Evolutionary conservation across 2,797 vertebrate species (phyloP), one percentile per base, ranked within the genome.

Genomic region (Cynopterus sphinx): DNA sequence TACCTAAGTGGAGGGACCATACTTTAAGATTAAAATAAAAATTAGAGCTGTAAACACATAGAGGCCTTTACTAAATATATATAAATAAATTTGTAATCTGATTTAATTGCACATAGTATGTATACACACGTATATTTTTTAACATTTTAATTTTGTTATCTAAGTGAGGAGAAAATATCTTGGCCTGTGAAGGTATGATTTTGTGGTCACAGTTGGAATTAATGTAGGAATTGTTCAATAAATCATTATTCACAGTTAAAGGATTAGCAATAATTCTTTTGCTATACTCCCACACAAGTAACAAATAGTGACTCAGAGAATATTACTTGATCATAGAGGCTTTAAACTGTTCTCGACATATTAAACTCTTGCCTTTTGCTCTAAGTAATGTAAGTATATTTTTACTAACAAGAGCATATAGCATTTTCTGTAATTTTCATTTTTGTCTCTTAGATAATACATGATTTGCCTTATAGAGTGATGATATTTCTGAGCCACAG

Each of bases 11-110:
- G 53, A 81, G 90, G 63, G 78, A 73, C 68, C 41, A 70, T 33
- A 94, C n/a, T 95, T 89, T 93, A 92, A 95, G 77, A 81, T 89
- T 95, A 94, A 82, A 97, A 87, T 96, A 91, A 95, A 97, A 96
- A 89, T 88, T 24, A 95, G 91, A 94, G 41, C 71, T 73, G 13
- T 92, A 67, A 85, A 93, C 89, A 71, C n/a, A 67, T 41, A 74
- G n/a, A 94, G 53, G 49, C 16, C n/a, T 90, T 95, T 95, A 84
- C 36, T 87, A 43, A 87, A 83, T 92, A 84, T 3, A 51, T 74
- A 81, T 33, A 88, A 83, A 70, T 89, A 31, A 78, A 4, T 92
- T 96, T 90, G 26, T 95, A 90, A 91, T 93, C 65, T 93, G 10
- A 95, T 94, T 84, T 75, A 74, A 53, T 51, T 77, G 68, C 16